These are phyloP conservation scores for Hydropsyche tenuis DNA, from an alignment of 1,140 invertebrate species.

Conservation along the genomic window DNA sequence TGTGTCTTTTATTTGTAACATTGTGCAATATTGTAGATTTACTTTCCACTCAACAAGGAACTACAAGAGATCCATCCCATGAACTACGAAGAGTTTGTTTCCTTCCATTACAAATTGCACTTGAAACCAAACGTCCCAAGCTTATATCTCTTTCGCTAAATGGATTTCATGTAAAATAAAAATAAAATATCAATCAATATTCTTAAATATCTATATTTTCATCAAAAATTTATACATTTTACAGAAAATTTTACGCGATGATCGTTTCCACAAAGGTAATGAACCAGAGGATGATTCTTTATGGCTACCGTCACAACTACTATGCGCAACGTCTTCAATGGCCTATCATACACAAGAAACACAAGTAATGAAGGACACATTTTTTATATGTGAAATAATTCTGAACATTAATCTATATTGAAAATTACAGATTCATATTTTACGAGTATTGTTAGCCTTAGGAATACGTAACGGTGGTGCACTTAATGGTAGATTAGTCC, in stretches of 20 bases:
- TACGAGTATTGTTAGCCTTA: slow-evolving; percentile 80
- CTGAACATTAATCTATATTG: too few species aligned
- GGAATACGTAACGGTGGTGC: slow-evolving; percentile 82
- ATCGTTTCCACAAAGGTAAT: slow-evolving; percentile 88
- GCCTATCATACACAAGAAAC: slow-evolving; percentile 61
- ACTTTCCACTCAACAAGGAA: slow-evolving; percentile 79
- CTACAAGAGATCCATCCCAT: slow-evolving; percentile 79
- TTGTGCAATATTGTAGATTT: slow-evolving; percentile 80
- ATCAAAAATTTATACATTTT: slow-evolving; percentile 30
- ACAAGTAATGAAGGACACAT: slow-evolving; percentile 54
- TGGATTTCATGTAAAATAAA: slow-evolving; percentile 79
- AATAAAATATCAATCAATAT: slow-evolving; percentile 39
- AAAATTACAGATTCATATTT: slow-evolving; percentile 64
- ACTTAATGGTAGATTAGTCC: slow-evolving; percentile 81
- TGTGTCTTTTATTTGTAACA: background rate
- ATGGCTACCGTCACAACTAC: slow-evolving; percentile 88
- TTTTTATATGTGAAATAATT: too few species aligned
- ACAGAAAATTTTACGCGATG: slow-evolving; percentile 88
- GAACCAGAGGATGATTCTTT: slow-evolving; percentile 90
- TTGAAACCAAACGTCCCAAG: slow-evolving; percentile 86
- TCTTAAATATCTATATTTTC: slow-evolving; percentile 20
- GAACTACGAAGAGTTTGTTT: slow-evolving; percentile 84
- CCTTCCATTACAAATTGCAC: slow-evolving; percentile 79
- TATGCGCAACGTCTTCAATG: slow-evolving; percentile 82
- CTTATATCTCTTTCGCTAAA: slow-evolving; percentile 80